Conservation (phyloP, 1,140 invertebrate genomes). For the Drosophila insularis region DNA sequence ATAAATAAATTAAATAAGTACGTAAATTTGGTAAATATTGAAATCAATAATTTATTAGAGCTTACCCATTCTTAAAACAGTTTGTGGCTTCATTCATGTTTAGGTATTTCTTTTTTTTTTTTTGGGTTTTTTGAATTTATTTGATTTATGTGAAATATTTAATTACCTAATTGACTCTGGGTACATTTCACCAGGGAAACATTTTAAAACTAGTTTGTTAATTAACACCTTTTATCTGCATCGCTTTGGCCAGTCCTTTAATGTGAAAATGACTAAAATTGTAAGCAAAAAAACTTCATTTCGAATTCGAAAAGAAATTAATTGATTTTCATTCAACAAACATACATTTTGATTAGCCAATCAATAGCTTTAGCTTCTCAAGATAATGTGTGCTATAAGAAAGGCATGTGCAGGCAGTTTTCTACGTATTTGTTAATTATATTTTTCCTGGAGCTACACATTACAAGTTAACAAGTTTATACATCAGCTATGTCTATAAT, state of each 20-base stretch:
- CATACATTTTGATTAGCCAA: neutral
- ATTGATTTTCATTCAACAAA: neutral
- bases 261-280: neutral
- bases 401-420: constrained; percentile 13
- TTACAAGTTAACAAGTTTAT: constrained; percentile 25
- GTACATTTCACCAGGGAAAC: neutral
- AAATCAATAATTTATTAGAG: too few relatives aligned
- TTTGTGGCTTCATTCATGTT: neutral
- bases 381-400: neutral
- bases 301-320: neutral
- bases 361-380: neutral
- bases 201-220: neutral
- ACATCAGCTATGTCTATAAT: constrained; percentile 31
- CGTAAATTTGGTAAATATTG: too few relatives aligned
- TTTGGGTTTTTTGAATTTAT: neutral
- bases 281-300: neutral
- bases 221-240: neutral
- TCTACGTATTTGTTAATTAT: constrained; percentile 33
- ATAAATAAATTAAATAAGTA: too few relatives aligned
- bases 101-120: too few relatives aligned
- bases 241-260: neutral
- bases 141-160: neutral
- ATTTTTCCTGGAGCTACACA: constrained; percentile 29
- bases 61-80: neutral
- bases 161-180: neutral